Conservation (phyloP, 2,113 vertebrate genomes). For the Spheniscus mendiculus region DNA sequence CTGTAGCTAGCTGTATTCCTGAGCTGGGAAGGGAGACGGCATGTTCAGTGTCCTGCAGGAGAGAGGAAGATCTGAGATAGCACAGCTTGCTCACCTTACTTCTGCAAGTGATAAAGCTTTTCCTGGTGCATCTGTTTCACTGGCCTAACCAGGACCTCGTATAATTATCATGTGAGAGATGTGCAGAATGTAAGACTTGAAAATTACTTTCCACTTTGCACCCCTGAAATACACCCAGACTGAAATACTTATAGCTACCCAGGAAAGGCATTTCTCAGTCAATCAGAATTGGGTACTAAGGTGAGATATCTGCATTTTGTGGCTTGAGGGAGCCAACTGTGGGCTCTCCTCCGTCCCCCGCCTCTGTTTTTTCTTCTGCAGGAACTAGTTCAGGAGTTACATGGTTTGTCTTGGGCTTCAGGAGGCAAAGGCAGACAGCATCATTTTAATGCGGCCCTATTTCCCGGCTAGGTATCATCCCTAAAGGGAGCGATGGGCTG, state of each 20-base stretch:
- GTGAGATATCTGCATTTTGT: not conserved
- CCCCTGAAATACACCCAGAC: not conserved
- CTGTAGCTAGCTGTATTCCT: not conserved
- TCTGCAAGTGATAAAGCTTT: not conserved
- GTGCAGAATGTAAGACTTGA: not conserved
- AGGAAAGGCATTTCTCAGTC: not conserved
- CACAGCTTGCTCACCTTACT: not conserved
- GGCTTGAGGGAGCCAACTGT: not conserved
- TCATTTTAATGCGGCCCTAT: rapidly evolving
- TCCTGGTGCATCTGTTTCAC: not conserved
- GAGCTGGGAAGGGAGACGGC: not conserved
- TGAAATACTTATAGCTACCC: not conserved
- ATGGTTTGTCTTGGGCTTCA: not conserved
- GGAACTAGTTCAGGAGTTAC: not conserved
- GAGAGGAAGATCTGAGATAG: not conserved
- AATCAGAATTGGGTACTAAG: not conserved
- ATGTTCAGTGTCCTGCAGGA: not conserved
- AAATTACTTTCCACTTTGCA: not conserved
- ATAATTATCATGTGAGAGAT: not conserved
- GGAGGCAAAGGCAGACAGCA: not conserved
- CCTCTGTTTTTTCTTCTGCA: not conserved
- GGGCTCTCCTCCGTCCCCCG: not conserved
- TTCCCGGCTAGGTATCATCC: not conserved
- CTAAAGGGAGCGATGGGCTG: not conserved
- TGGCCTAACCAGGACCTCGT: not conserved